Evolutionary conservation across 1,140 invertebrate species (phyloP).

Genomic region (Ceratoteleas bidentatus): DNA sequence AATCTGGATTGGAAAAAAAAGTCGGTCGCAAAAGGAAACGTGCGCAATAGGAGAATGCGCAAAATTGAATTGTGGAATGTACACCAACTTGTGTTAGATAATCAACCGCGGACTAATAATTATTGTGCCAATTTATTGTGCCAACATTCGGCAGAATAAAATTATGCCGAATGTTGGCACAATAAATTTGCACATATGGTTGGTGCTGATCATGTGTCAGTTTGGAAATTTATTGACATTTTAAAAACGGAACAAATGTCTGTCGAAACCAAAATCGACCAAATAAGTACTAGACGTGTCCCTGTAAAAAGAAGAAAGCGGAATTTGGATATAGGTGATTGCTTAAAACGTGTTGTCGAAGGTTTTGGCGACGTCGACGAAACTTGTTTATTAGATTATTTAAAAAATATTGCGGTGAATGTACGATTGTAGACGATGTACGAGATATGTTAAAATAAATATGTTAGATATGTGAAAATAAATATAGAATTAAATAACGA

Average conservation of each 20-base stretch:
- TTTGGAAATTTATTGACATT: slow-evolving; percentile 9
- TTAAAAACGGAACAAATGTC: slow-evolving; percentile 9
- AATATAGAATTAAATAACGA: no score
- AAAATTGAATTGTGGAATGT: slow-evolving; percentile 23
- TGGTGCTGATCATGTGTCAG: slow-evolving; percentile 7
- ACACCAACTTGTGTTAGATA: not conserved
- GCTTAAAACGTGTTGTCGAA: no score
- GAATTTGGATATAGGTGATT: no score
- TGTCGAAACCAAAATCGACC: not conserved
- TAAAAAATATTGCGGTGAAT: no score
- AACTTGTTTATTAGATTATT: no score
- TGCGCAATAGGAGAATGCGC: no score
- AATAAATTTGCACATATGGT: slow-evolving; percentile 12
- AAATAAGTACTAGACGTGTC: no score
- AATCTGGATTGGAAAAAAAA: slow-evolving; percentile 17
- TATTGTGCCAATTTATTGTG: slow-evolving; percentile 15
- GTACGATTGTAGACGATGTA: no score
- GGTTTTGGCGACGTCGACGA: no score
- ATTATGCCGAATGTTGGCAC: not conserved
- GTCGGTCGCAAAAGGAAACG: not conserved
- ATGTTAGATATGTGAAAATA: no score
- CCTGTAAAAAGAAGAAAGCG: no score
- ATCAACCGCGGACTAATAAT: slow-evolving; percentile 9
- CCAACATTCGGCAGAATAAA: not conserved
- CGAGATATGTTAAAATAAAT: no score